Conservation (phyloP, 2,113 vertebrate genomes). For the Dendrocopos noguchii region DNA sequence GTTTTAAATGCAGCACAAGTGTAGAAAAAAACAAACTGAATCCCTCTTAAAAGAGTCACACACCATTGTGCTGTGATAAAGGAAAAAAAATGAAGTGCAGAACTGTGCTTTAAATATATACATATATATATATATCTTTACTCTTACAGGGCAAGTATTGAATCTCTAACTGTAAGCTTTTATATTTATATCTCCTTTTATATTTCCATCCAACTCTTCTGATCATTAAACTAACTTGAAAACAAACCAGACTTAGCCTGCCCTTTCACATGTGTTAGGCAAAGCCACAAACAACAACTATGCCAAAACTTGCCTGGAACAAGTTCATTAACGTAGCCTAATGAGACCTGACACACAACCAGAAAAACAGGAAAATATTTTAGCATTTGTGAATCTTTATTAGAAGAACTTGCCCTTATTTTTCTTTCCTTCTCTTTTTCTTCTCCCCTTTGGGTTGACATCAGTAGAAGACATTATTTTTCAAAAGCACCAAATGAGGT, state of each 20-base stretch:
- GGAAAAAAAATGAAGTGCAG: not conserved
- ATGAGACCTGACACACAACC: conserved; percentile 28
- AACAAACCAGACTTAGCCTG: conserved; percentile 14
- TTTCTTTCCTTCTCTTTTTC: not conserved
- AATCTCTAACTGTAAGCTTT: not conserved
- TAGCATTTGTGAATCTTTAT: conserved; percentile 3
- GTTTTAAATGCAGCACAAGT: not conserved
- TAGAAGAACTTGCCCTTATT: not conserved
- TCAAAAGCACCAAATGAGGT: not conserved
- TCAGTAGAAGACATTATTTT: not conserved
- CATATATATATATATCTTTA: no score
- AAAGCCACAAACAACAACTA: conserved; percentile 53
- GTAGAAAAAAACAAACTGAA: not conserved
- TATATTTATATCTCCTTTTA: not conserved
- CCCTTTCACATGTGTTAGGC: conserved; percentile 29
- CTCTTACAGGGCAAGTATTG: not conserved
- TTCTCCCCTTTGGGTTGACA: not conserved
- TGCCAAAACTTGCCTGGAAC: conserved; percentile 50
- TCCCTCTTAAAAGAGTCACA: not conserved
- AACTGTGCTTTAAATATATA: not conserved
- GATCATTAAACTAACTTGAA: conserved; percentile 30
- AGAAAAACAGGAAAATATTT: conserved; percentile 62
- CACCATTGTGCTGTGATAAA: not conserved
- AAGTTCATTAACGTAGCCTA: conserved; percentile 23
- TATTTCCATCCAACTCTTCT: conserved; percentile 9